Conservation (phyloP, 2,113 vertebrate genomes). For the Hyperoodon ampullatus region DNA sequence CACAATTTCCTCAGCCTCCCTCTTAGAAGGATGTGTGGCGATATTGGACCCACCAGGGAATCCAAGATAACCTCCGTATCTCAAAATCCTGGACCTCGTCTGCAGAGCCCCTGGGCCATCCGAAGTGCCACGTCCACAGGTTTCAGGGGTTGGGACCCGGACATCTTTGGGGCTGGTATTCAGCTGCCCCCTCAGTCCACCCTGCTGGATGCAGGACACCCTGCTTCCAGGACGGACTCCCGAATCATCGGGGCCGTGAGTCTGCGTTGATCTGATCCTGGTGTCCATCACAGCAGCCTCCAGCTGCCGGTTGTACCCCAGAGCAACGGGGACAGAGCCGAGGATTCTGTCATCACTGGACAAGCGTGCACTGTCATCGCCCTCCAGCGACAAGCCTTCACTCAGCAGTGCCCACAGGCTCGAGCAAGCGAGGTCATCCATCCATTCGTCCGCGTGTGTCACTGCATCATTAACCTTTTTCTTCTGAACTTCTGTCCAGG, state of each 20-base stretch:
- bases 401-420: accelerated
- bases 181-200: not conserved
- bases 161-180: accelerated
- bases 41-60: not conserved
- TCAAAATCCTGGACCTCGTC: not conserved
- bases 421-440: not conserved
- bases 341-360: too few species aligned
- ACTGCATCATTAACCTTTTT: not conserved
- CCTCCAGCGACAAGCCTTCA: not conserved
- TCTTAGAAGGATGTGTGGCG: not conserved
- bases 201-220: too few species aligned
- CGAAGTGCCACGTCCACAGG: too few species aligned
- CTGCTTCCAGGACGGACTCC: not conserved
- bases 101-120: not conserved
- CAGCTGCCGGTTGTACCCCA: not conserved
- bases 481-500: not conserved
- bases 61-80: not conserved
- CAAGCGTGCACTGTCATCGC: accelerated
- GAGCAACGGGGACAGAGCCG: too few species aligned
- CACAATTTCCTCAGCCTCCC: not conserved
- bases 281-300: not conserved
- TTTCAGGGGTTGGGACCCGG: not conserved
- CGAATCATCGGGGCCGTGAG: accelerated
- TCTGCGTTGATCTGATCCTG: too few species aligned
- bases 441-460: not conserved